Evolutionary conservation across 2,113 vertebrate species (phyloP), one percentile per base, ranked within the genome.

Genomic region (Alligator mississippiensis): DNA sequence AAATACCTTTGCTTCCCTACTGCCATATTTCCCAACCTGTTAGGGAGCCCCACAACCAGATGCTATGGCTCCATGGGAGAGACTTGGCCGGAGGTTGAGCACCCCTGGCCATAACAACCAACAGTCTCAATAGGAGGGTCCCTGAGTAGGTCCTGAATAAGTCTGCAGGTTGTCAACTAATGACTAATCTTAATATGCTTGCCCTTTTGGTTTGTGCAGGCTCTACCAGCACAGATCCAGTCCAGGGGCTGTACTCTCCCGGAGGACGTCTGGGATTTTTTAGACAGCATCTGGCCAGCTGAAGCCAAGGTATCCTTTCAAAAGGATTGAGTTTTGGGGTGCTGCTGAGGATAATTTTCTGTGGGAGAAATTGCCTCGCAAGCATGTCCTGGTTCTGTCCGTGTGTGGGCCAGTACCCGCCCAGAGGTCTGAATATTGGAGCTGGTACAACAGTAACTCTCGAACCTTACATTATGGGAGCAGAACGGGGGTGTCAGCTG

Each of bases 171-270:
- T 89, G 64, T 57, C 76, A 82, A 84, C 78, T 61, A 79, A 70
- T 7, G 63, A 81, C 18, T 89, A 80, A 90, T 66, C 68, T 27
- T 7, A 19, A 89, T 12, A 7, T 17, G 83, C 87, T 25, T 80
- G 7, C 84, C 85, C 81, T 38, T 74, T 57, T 18, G 76, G 55
- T 77, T 77, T 54, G 12, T 47, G 77, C 79, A 97, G 97, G 81
- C 87, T 81, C 85, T 97, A 54, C 97, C 97, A 5, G 59, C 10
- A 4, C 19, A 82, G 66, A 90, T 89, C 57, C 93, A 34, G 58
- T 94, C 96, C 4, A 89, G 94, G 75, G 96, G 96, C 85, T 93
- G 83, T 38, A 61, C 96, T 25, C 22, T 88, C 84, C 93, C 94
- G 0, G 84, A 70, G 58, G 87, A 86, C 1, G 11, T 96, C 76